Evolutionary conservation across 2,797 vertebrate species (phyloP).

Genomic region (Peromyscus eremicus): DNA sequence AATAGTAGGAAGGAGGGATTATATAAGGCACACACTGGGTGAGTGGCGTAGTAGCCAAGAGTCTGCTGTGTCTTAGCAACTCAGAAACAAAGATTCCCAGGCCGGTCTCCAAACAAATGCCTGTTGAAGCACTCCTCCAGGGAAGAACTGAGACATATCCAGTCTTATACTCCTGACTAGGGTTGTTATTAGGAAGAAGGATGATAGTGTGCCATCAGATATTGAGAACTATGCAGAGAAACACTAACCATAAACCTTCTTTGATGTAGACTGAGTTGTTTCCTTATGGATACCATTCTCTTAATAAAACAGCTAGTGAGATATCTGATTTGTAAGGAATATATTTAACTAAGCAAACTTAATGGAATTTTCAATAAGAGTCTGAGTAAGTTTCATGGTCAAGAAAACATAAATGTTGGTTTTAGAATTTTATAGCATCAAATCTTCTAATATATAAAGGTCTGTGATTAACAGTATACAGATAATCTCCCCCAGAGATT

Average conservation of each 20-base stretch:
- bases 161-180: neutral
- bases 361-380: neutral
- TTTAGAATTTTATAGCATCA: neutral
- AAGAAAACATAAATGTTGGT: neutral
- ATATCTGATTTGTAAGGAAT: neutral
- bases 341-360: neutral
- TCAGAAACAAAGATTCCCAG: neutral
- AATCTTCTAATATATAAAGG: neutral
- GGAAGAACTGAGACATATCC: neutral
- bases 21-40: accelerated
- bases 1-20: accelerated
- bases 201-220: neutral
- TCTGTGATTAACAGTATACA: neutral
- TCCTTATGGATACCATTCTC: neutral
- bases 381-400: neutral
- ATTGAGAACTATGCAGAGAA: neutral
- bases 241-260: neutral
- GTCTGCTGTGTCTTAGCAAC: neutral
- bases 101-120: neutral
- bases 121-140: accelerated
- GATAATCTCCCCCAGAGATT: neutral
- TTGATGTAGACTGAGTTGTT: neutral
- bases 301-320: neutral
- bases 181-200: neutral
- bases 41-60: neutral